These are phyloP conservation scores for Drosophila merina DNA, from an alignment of 2,888 invertebrate species.

Conservation along the genomic window DNA sequence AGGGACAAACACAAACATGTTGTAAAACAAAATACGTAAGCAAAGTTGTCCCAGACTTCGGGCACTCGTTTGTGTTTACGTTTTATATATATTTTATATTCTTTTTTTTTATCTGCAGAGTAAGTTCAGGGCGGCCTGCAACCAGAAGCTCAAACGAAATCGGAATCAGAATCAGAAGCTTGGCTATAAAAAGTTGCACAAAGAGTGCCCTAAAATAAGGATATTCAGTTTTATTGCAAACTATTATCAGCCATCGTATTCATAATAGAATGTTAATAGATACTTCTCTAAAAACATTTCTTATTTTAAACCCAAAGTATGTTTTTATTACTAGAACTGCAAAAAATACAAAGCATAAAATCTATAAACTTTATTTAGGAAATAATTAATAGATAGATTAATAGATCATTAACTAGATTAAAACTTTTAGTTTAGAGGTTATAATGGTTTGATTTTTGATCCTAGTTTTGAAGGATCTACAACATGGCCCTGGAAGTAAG, in stretches of 20 bases:
- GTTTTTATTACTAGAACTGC: no score
- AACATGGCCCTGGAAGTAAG: neutral
- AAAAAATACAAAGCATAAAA: no score
- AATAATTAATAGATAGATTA: no score
- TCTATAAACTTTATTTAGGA: no score
- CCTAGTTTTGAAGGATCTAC: neutral
- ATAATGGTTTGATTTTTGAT: neutral
- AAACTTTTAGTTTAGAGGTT: no score
- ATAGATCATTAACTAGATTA: no score
- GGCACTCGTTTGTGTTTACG: constrained; percentile 8
- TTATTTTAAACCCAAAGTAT: no score
- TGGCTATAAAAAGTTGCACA: neutral
- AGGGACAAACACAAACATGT: constrained; percentile 52
- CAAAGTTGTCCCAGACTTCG: constrained; percentile 47
- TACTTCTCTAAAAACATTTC: no score
- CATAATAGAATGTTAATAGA: no score
- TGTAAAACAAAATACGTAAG: constrained; percentile 63
- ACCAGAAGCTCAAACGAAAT: constrained; percentile 25
- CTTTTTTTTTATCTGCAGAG: constrained; percentile 39
- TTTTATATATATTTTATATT: constrained; percentile 29
- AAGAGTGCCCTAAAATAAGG: neutral
- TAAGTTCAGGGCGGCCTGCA: constrained; percentile 7
- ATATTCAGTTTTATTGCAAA: neutral
- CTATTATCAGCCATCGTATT: no score
- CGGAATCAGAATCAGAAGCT: neutral